Percentiles rank a stretch among this genome's conserved stretches.
These are phyloP conservation scores for Orchesella flavescens DNA, from an alignment of 2,888 invertebrate genomes.

Conservation along the genomic window DNA sequence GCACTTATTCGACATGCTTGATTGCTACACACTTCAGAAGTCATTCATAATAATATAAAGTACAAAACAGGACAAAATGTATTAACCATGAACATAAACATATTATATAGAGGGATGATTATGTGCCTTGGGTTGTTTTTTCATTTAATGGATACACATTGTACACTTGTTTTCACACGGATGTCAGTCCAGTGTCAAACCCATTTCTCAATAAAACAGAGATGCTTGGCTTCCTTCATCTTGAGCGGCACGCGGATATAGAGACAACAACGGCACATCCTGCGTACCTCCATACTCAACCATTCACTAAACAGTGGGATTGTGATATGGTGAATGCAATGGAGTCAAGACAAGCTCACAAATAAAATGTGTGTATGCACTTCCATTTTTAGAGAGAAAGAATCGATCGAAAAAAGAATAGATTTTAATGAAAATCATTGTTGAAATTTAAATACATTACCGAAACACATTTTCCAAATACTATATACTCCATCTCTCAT, in stretches of 20 bases:
- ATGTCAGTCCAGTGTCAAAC: constrained; percentile 55
- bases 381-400: constrained; percentile 47
- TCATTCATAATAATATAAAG: background rate
- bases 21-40: constrained; percentile 31
- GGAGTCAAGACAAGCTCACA: background rate
- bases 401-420: constrained; percentile 41
- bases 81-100: too few relatives aligned
- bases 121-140: too few relatives aligned
- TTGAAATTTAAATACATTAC: constrained; percentile 50
- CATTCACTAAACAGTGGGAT: too few relatives aligned
- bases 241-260: constrained; percentile 19
- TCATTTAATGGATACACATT: too few relatives aligned
- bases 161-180: constrained; percentile 53
- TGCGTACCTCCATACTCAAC: background rate
- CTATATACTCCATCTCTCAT: background rate
- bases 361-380: background rate
- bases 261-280: constrained; percentile 33
- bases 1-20: constrained; percentile 12
- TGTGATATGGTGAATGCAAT: too few relatives aligned
- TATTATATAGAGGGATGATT: too few relatives aligned
- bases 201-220: constrained; percentile 28
- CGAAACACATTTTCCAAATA: constrained; percentile 38
- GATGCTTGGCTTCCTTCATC: constrained; percentile 6
- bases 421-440: constrained; percentile 61
- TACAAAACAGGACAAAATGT: too few relatives aligned